Percentiles rank a stretch among this genome's conserved stretches.
Conservation (phyloP, 2,888 invertebrate genomes). For the Hoplodrina blanda region DNA sequence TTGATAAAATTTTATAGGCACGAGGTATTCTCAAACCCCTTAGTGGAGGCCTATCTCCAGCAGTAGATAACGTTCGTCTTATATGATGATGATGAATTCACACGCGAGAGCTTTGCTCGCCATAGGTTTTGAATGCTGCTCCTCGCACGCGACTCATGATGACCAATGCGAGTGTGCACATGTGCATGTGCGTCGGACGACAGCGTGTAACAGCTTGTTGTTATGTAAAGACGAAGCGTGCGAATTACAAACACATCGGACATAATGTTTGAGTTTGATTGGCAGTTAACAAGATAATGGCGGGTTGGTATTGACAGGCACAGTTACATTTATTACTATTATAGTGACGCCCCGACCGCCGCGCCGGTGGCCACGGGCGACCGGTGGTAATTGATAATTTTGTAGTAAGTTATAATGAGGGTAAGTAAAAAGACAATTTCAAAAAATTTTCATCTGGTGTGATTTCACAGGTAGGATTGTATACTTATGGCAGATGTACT, state of each 20-base stretch:
- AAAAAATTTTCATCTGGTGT: background rate
- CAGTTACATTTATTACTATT: conserved; percentile 7
- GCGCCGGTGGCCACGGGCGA: conserved; percentile 1
- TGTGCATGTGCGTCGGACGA: no score
- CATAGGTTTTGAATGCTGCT: background rate
- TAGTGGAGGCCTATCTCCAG: no score
- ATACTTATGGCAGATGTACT: no score
- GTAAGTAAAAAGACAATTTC: background rate
- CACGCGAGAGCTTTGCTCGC: no score
- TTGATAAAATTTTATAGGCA: no score
- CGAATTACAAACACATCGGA: conserved; percentile 42
- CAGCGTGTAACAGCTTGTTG: background rate
- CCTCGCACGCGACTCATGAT: no score
- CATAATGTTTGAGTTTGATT: conserved; percentile 16
- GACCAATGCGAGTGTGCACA: background rate
- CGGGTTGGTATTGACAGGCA: conserved; percentile 43
- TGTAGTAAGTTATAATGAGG: background rate
- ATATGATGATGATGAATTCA: no score
- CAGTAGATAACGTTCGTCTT: no score
- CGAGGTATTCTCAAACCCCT: no score
- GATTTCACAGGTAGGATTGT: no score
- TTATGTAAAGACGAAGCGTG: conserved; percentile 33
- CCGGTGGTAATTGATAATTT: conserved; percentile 13
- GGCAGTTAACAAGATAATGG: conserved; percentile 48
- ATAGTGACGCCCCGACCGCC: conserved; percentile 1